Conservation (phyloP, 2,888 invertebrate genomes). For the Venustoraphidia nigricollis region DNA sequence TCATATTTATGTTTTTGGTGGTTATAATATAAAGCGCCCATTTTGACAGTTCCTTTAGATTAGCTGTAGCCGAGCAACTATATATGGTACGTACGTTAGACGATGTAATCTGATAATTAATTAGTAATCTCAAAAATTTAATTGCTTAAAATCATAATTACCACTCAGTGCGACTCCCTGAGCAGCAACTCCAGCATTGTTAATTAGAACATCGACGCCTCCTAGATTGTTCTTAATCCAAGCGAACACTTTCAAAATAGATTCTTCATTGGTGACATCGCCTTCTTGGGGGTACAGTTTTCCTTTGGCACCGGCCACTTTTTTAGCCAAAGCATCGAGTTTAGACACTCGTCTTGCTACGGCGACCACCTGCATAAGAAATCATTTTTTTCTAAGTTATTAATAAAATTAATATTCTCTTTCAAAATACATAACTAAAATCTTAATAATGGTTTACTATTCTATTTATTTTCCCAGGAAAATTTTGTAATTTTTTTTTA, state of each 20-base stretch:
- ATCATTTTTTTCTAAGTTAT: background rate
- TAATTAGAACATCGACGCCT: constrained; percentile 30
- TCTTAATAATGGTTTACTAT: too few relatives aligned
- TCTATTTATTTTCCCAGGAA: too few relatives aligned
- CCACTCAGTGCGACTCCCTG: constrained; percentile 15
- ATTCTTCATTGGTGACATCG: constrained; percentile 34
- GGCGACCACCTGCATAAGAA: background rate
- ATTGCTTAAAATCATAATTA: background rate
- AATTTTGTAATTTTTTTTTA: too few relatives aligned
- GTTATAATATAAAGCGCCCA: too few relatives aligned
- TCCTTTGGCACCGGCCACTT: constrained; percentile 13
- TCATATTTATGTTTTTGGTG: too few relatives aligned
- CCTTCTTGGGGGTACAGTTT: constrained; percentile 28
- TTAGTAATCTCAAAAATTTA: too few relatives aligned
- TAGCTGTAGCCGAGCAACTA: too few relatives aligned
- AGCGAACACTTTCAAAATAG: constrained; percentile 35
- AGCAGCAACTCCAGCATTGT: constrained; percentile 21
- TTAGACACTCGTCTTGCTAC: background rate
- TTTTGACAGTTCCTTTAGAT: too few relatives aligned
- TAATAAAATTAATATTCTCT: background rate
- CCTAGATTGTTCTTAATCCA: constrained; percentile 32
- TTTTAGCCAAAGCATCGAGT: background rate
- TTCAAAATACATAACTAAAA: background rate
- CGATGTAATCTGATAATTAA: too few relatives aligned
- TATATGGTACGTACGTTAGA: too few relatives aligned